These are phyloP conservation scores for Porites rus DNA, from an alignment of 92 coral and sea anemone species.

Conservation along the genomic window DNA sequence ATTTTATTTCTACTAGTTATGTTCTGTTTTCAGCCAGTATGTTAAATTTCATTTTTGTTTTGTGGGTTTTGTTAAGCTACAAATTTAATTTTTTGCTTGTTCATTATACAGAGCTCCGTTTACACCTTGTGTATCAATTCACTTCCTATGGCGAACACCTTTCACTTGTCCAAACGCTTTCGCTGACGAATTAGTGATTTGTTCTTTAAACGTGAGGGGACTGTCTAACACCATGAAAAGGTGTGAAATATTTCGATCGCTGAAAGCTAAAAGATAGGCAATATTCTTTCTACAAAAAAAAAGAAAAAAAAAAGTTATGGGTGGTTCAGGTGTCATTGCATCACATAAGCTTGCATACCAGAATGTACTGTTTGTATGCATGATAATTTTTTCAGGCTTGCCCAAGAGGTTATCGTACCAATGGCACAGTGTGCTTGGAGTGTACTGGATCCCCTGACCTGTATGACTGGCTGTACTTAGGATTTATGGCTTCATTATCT, in stretches of 20 bases:
- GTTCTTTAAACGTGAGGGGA: constrained; percentile 6
- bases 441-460: constrained; percentile 71
- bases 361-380: neutral
- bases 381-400: constrained; percentile 75
- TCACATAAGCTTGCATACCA: neutral
- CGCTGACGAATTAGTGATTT: neutral
- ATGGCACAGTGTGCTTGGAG: constrained; percentile 80
- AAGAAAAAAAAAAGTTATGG: neutral
- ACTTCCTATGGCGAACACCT: no score
- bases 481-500: constrained; percentile 80
- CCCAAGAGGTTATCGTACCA: constrained; percentile 87
- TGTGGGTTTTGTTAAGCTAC: no score
- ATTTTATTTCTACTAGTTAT: no score
- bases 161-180: no score
- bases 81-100: no score
- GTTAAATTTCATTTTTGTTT: no score
- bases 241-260: neutral
- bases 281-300: neutral
- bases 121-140: no score
- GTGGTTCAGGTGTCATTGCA: no score
- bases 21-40: no score
- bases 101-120: no score
- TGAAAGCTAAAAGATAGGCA: neutral
- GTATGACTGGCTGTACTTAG: constrained; percentile 94
- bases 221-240: neutral